Base-by-base conservation (phyloP, 53 echinoderm and acorn worm species). In the Patiria pectinifera region DNA sequence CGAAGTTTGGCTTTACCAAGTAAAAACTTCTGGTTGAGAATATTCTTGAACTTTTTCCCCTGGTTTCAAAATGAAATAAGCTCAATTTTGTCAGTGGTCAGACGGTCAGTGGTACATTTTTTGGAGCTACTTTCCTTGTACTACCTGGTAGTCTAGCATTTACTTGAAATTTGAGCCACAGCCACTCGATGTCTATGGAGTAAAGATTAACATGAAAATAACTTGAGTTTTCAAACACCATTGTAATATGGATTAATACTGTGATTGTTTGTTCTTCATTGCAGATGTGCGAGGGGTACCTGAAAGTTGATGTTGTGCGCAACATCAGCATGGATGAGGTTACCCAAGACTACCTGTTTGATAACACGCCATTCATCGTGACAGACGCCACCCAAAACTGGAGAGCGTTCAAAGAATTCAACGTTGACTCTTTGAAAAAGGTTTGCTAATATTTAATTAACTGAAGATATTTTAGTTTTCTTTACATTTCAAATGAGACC, bases 301-400 rank as follows among this genome's bases (percentile, higher is more conserved):
- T 12, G 0, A 76, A 49, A 49, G 60, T 94, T 59, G 94, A 92
- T 18, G 25, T 69, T 16, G 49, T 78, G 15, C 24, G 72, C 10
- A 94, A 94, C 69, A 61, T 95, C 16, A 88, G 79, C 2, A 76
- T 87, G 21, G 75, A 88, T n/a, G 82, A 24, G 24, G 92, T 94
- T 89, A 88, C 94, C 8, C 78, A 92, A 3, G 89, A 94, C 11
- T 95, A 92, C 45, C 61, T 95, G 66, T 86, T 95, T 58, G 87
- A 92, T 45, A 69, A 92, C 58, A 7, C 92, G 26, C 95, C 95
- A 46, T 85, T 95, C 45, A 66, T 95, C n/a, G 92, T 95, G 66
- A 92, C 89, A 48, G 95, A 95, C 89, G 92, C 93, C 59, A 15
- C 85, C 21, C 45, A 87, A 45, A 69, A 43, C 23, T 94, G 94